Evolutionary conservation across 2,888 invertebrate genomes (phyloP).

Genomic region (Netelia inedita): DNA sequence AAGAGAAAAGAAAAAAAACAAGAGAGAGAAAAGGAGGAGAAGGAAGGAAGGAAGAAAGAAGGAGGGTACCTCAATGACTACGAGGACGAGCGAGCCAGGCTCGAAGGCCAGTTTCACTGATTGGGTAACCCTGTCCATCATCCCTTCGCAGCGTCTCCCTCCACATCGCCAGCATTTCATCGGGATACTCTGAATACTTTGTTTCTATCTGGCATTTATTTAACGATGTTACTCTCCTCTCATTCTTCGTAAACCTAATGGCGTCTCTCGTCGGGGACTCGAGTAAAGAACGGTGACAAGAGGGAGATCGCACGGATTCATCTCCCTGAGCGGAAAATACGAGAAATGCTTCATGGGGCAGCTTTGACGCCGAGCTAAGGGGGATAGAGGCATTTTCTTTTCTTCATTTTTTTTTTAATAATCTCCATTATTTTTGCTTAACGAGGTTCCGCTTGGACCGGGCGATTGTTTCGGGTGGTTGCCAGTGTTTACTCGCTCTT

Average conservation of each 20-base stretch:
- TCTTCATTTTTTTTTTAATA: constrained; percentile 62
- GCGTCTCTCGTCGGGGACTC: constrained; percentile 32
- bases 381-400: constrained; percentile 27
- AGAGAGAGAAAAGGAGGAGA: not conserved
- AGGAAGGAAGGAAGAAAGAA: constrained; percentile 32
- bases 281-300: constrained; percentile 24
- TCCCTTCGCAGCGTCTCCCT: constrained; percentile 9
- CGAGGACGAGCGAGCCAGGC: constrained; percentile 43
- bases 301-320: constrained; percentile 22
- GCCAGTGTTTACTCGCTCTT: not conserved
- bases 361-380: constrained; percentile 51
- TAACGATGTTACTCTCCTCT: constrained; percentile 70
- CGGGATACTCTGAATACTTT: constrained; percentile 43
- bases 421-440: constrained; percentile 74
- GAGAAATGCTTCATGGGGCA: constrained; percentile 37
- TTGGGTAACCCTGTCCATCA: constrained; percentile 50
- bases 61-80: constrained; percentile 37
- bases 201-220: constrained; percentile 72
- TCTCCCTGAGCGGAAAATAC: constrained; percentile 31
- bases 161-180: constrained; percentile 22
- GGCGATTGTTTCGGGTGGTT: constrained; percentile 53
- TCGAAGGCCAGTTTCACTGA: constrained; percentile 45
- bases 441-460: constrained; percentile 68
- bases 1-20: constrained; percentile 7
- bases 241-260: constrained; percentile 69